Conservation (phyloP, 1,140 invertebrate species). For the Euwallacea fornicatus region DNA sequence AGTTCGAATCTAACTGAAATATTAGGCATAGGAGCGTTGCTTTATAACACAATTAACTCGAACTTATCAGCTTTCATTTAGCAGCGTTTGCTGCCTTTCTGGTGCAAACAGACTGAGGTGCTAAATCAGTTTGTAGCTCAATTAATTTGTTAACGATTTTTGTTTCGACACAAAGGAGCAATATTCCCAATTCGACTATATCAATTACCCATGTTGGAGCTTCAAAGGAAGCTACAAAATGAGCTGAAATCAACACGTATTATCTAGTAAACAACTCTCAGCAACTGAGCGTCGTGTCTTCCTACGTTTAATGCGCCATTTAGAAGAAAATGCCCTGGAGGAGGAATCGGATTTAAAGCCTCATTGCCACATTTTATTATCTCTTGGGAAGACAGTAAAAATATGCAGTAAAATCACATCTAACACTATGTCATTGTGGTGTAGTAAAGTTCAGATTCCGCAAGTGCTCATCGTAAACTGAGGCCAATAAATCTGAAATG, state of each 20-base stretch:
- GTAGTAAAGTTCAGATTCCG: not conserved
- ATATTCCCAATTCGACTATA: too few species aligned
- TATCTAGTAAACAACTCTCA: slow-evolving; percentile 27
- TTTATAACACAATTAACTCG: not conserved
- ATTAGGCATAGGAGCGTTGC: slow-evolving; percentile 6
- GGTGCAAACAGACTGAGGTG: too few species aligned
- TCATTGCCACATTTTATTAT: slow-evolving; percentile 30
- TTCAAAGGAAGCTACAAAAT: slow-evolving; percentile 19
- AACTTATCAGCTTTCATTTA: not conserved
- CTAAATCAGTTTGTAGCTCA: too few species aligned
- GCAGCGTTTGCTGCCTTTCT: not conserved
- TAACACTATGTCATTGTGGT: not conserved
- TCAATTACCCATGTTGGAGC: not conserved
- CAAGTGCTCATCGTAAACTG: slow-evolving; percentile 8
- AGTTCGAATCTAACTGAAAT: slow-evolving; percentile 5
- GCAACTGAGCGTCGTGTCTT: slow-evolving; percentile 20
- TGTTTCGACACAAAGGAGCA: too few species aligned
- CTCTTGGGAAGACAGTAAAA: slow-evolving; percentile 19
- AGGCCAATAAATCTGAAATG: not conserved
- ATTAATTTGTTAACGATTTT: too few species aligned
- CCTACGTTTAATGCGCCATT: slow-evolving; percentile 31
- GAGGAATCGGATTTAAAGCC: slow-evolving; percentile 23
- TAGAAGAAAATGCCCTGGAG: slow-evolving; percentile 15
- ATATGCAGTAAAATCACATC: slow-evolving; percentile 5
- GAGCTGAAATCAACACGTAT: slow-evolving; percentile 23